Conservation (phyloP, 2,113 vertebrate genomes). For the Tetrax tetrax region DNA sequence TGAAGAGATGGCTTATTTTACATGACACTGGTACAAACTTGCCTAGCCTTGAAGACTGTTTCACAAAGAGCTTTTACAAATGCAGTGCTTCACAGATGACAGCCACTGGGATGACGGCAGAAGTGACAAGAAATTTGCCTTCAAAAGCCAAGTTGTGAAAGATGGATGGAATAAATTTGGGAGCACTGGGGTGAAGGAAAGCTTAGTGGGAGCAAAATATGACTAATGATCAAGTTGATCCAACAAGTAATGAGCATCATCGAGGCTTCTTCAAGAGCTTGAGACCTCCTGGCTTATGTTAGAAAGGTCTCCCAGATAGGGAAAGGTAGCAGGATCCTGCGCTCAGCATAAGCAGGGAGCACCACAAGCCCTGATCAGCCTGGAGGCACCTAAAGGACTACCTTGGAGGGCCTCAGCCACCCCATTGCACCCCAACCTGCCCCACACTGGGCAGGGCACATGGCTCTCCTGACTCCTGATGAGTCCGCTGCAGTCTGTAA, state of each 20-base stretch:
- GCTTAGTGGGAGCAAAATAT: not conserved
- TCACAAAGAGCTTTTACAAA: not conserved
- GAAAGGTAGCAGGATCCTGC: not conserved
- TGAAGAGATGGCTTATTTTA: not conserved
- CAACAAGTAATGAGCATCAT: not conserved
- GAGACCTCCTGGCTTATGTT: not conserved
- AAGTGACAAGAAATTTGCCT: not conserved
- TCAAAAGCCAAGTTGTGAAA: not conserved
- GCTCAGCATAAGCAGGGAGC: too few relatives aligned
- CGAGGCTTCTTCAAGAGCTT: not conserved
- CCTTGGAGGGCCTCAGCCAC: not conserved
- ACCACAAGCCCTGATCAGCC: not conserved
- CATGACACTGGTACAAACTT: not conserved
- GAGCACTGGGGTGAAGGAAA: not conserved
- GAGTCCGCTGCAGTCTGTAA: not conserved
- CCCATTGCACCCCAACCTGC: not conserved
- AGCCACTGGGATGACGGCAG: not conserved
- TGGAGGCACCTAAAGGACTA: not conserved
- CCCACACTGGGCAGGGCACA: not conserved
- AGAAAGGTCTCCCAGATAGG: not conserved
- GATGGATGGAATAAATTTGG: not conserved
- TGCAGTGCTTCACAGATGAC: not conserved
- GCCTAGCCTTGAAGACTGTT: not conserved
- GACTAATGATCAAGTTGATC: not conserved
- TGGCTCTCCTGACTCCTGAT: not conserved